phyloP scores from a whole-genome alignment of 1,140 invertebrate species.

The Panulirus ornatus region DNA sequence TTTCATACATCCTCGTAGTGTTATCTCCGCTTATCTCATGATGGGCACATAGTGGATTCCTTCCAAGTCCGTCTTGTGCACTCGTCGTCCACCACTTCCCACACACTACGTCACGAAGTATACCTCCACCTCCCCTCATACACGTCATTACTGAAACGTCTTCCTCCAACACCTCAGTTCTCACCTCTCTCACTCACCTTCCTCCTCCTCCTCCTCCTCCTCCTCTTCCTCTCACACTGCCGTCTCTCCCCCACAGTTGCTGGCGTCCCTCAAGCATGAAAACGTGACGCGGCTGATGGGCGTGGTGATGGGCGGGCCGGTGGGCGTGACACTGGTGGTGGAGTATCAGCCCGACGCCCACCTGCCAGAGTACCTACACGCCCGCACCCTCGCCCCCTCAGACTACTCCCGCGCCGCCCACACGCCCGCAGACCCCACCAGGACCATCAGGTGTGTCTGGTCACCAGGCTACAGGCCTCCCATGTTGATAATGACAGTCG shows the following conservation, averaged over 20 bases:
- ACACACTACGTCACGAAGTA: not conserved
- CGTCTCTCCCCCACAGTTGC: conserved; percentile 77
- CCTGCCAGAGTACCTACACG: conserved; percentile 51
- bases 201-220: not conserved
- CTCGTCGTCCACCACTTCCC: too few relatives aligned
- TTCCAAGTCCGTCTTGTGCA: too few relatives aligned
- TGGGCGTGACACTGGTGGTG: conserved; percentile 55
- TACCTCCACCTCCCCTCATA: not conserved
- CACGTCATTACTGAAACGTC: too few relatives aligned
- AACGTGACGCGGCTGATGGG: conserved; percentile 80
- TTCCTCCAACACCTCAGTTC: too few relatives aligned
- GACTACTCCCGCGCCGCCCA: not conserved
- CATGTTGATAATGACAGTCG: not conserved
- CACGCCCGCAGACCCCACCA: not conserved
- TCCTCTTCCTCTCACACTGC: not conserved
- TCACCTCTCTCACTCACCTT: not conserved
- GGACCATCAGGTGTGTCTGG: not conserved
- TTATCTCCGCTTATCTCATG: too few relatives aligned
- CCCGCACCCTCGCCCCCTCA: conserved; percentile 43
- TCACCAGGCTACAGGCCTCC: not conserved
- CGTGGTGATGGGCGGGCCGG: conserved; percentile 63
- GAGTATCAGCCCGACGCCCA: conserved; percentile 53
- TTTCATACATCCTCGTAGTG: too few relatives aligned
- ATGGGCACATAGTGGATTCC: too few relatives aligned
- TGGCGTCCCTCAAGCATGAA: conserved; percentile 80